A percentile compares a stretch with the other conserved stretches of the same genome.
Conservation (phyloP, 2,113 vertebrate species). For the Neolamprologus falcicula region DNA sequence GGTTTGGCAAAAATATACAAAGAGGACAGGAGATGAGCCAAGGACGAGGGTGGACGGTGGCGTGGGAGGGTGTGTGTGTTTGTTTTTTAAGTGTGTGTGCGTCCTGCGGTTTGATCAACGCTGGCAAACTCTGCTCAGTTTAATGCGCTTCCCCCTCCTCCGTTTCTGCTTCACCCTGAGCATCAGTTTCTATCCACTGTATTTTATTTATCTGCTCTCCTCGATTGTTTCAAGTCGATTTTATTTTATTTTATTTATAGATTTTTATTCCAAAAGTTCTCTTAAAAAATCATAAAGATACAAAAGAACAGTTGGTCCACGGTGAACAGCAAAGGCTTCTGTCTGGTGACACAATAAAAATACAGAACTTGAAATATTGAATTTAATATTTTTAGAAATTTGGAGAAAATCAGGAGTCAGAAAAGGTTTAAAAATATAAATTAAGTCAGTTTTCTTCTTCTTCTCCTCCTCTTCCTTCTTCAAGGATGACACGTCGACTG, state of each 20-base stretch:
- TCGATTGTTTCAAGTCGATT: accelerated
- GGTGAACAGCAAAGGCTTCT: background rate
- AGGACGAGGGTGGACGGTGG: background rate
- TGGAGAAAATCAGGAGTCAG: background rate
- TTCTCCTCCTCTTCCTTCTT: accelerated
- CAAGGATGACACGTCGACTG: background rate
- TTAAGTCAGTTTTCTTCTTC: background rate
- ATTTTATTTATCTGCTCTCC: background rate
- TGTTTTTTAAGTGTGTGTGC: background rate
- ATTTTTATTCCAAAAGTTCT: background rate
- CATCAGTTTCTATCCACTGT: background rate
- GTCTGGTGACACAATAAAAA: background rate
- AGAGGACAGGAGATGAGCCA: conserved; percentile 10
- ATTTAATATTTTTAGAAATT: background rate
- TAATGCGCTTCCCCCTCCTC: background rate
- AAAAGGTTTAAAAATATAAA: background rate
- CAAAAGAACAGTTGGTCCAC: background rate
- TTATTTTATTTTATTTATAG: background rate
- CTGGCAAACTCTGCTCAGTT: conserved; percentile 23
- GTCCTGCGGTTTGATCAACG: conserved; percentile 54
- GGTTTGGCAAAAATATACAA: conserved; percentile 27
- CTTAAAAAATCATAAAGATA: background rate
- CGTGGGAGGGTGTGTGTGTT: background rate
- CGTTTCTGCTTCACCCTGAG: background rate
- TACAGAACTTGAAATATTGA: background rate